phyloP scores from a whole-genome alignment of 2,888 invertebrate species.

The Geotrupes spiniger region DNA sequence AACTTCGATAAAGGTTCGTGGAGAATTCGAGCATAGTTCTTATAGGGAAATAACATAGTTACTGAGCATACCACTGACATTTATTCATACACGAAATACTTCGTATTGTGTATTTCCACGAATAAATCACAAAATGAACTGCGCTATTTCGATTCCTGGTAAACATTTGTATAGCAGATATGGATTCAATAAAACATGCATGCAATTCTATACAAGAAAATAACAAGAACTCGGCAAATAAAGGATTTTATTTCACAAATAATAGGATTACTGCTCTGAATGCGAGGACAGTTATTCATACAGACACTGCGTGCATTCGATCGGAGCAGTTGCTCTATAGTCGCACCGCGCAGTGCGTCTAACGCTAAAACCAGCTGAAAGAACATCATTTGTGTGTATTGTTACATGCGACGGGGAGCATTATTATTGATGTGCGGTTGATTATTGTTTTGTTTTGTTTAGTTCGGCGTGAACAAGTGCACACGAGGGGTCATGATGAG shows the following conservation, averaged over 20 bases:
- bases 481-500: background rate
- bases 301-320: background rate
- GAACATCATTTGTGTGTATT: conserved; percentile 1
- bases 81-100: background rate
- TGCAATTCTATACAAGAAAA: conserved; percentile 4
- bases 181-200: background rate
- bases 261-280: background rate
- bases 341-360: background rate
- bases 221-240: conserved; percentile 4
- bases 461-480: conserved; percentile 6
- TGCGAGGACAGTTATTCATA: background rate
- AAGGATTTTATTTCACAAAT: conserved; percentile 3
- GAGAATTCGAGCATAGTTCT: no score
- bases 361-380: background rate
- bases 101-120: background rate
- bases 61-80: no score
- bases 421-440: conserved; percentile 3
- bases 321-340: no score
- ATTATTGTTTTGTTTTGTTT: conserved; percentile 5
- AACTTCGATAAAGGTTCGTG: no score
- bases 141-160: background rate
- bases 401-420: background rate
- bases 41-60: no score
- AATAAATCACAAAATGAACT: conserved; percentile 1
- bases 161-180: background rate